Evolutionary conservation across 2,888 invertebrate genomes (phyloP).

Genomic region (Caradrina clavipalpis): DNA sequence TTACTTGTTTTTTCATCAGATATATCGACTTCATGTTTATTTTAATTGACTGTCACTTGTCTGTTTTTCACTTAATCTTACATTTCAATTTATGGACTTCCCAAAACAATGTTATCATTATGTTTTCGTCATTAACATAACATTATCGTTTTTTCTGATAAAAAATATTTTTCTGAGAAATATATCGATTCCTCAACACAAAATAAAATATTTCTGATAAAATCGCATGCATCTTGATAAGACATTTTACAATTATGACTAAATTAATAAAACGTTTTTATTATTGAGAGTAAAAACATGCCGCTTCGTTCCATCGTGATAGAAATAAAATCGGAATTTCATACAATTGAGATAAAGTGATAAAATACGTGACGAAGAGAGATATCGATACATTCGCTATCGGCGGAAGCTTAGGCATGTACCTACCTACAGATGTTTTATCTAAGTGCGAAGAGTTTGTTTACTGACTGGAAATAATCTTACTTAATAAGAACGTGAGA

Average conservation of each 20-base stretch:
- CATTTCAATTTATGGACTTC: not conserved
- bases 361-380: constrained; percentile 40
- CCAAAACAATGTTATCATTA: not conserved
- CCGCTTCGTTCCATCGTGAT: constrained; percentile 15
- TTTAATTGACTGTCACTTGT: too few species aligned
- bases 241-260: constrained; percentile 14
- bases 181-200: not conserved
- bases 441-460: constrained; percentile 39
- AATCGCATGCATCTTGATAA: constrained; percentile 17
- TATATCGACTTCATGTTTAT: not conserved
- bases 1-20: not conserved
- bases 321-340: constrained; percentile 35
- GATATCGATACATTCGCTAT: constrained; percentile 45
- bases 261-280: constrained; percentile 25
- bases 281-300: constrained; percentile 1
- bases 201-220: not conserved
- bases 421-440: constrained; percentile 30
- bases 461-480: constrained; percentile 34
- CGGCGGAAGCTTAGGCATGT: constrained; percentile 26
- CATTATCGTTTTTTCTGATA: constrained; percentile 6
- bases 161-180: constrained; percentile 11
- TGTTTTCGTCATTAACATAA: constrained; percentile 25
- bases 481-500: constrained; percentile 45
- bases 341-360: constrained; percentile 49
- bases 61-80: not conserved